phyloP scores from a whole-genome alignment of 2,797 vertebrate genomes.

The Onychomys arenicola region DNA sequence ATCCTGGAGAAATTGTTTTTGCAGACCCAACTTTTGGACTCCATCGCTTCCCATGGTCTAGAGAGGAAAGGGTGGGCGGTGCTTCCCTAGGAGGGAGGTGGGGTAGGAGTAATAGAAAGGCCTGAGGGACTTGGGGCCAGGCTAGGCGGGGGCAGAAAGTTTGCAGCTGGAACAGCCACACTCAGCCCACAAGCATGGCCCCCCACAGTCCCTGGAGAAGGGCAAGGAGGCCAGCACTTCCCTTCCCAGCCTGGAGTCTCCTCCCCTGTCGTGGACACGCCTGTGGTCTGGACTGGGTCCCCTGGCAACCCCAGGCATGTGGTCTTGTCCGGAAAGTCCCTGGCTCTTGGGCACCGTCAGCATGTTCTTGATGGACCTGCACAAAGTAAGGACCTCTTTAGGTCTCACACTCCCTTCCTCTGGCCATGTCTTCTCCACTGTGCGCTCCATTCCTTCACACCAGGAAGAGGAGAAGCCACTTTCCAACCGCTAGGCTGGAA shows the following conservation, averaged over 20 bases:
- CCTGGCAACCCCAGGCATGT: not conserved
- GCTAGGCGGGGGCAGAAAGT: conserved; percentile 59
- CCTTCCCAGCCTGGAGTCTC: conserved; percentile 35
- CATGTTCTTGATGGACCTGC: not conserved
- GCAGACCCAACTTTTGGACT: conserved; percentile 57
- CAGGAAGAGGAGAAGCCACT: not conserved
- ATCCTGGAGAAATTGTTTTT: conserved; percentile 35
- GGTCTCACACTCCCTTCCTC: not conserved
- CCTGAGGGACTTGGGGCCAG: conserved; percentile 76
- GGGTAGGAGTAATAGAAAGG: conserved; percentile 62
- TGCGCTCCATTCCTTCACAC: not conserved
- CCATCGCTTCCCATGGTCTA: conserved; percentile 49
- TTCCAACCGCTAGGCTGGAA: not conserved
- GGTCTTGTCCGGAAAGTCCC: conserved; percentile 74
- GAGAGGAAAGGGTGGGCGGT: conserved; percentile 65
- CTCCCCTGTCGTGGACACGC: conserved; percentile 44
- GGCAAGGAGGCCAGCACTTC: conserved; percentile 69
- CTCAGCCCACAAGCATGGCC: conserved; percentile 87
- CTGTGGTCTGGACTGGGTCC: conserved; percentile 23
- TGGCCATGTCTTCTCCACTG: not conserved
- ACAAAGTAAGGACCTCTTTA: not conserved
- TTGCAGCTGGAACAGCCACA: conserved; percentile 82
- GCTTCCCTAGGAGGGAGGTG: conserved; percentile 69
- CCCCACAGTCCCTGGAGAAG: conserved; percentile 83
- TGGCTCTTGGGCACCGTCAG: conserved; percentile 25